Conservation (phyloP, 2,888 invertebrate genomes). For the Acanthacorydalis orientalis region DNA sequence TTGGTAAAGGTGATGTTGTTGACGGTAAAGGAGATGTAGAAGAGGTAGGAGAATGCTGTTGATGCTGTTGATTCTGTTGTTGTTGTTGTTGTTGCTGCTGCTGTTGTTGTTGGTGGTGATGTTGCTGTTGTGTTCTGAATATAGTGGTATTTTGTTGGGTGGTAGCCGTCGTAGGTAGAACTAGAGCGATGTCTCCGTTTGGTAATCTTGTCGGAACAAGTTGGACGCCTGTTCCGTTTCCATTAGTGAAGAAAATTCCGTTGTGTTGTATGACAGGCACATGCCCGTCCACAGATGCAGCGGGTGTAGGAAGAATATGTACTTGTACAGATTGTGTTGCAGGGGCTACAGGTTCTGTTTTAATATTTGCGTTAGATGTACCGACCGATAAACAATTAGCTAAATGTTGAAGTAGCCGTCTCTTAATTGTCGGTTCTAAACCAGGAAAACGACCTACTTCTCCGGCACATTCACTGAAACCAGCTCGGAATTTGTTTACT, state of each 20-base stretch:
- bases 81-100: conserved; percentile 16
- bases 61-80: conserved; percentile 18
- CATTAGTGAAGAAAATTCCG: conserved; percentile 5
- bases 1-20: conserved; percentile 37
- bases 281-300: background rate
- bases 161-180: conserved; percentile 24
- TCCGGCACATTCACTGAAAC: conserved; percentile 76
- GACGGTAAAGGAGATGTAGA: background rate
- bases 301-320: conserved; percentile 5
- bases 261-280: conserved; percentile 1
- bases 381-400: conserved; percentile 35
- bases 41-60: conserved; percentile 20
- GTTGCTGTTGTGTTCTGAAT: too few relatives aligned
- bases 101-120: conserved; percentile 16
- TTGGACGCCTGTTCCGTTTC: conserved; percentile 34
- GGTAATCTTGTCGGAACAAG: conserved; percentile 65
- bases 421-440: conserved; percentile 39
- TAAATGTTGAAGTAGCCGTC: conserved; percentile 47
- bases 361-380: conserved; percentile 28
- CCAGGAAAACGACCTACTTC: conserved; percentile 63
- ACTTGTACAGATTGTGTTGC: conserved; percentile 7
- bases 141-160: too few relatives aligned
- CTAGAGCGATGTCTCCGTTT: conserved; percentile 69
- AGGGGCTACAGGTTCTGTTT: background rate
- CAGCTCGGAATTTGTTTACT: conserved; percentile 68